Percentiles rank a stretch among this genome's conserved stretches.
phyloP scores from a whole-genome alignment of 1,140 invertebrate genomes.

The Telenomus remus region DNA sequence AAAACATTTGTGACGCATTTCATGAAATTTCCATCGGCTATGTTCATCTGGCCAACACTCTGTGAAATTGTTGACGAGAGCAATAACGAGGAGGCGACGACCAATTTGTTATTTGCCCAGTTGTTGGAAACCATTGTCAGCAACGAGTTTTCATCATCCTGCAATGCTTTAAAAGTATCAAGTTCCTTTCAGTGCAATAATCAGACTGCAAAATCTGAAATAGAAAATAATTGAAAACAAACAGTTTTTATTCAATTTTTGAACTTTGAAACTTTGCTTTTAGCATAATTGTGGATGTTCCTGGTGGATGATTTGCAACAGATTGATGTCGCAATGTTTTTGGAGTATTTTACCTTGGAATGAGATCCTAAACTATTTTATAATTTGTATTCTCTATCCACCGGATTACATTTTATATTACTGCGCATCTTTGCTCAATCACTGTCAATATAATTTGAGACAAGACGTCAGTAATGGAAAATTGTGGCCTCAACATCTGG shows the following conservation, averaged over 20 bases:
- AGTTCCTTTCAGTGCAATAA: too few relatives aligned
- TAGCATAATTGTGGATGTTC: slow-evolving; percentile 66
- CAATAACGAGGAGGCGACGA: slow-evolving; percentile 61
- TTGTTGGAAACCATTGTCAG: slow-evolving; percentile 66
- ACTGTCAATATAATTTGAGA: slow-evolving; percentile 62
- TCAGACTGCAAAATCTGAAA: not conserved
- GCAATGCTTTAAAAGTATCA: slow-evolving; percentile 67
- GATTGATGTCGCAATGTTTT: slow-evolving; percentile 68
- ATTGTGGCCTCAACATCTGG: slow-evolving; percentile 71
- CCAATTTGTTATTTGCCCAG: slow-evolving; percentile 66
- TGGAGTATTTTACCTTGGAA: slow-evolving; percentile 71
- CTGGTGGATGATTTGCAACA: slow-evolving; percentile 72
- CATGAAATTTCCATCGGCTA: slow-evolving; percentile 67
- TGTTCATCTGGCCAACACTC: slow-evolving; percentile 68
- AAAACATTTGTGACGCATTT: slow-evolving; percentile 67
- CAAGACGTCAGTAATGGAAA: slow-evolving; percentile 64
- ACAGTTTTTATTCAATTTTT: not conserved
- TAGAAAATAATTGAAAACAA: slow-evolving; percentile 2
- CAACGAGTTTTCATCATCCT: slow-evolving; percentile 65
- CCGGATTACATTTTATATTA: slow-evolving; percentile 73
- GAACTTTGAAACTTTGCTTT: slow-evolving; percentile 28
- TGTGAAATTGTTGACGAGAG: slow-evolving; percentile 63
- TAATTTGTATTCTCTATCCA: slow-evolving; percentile 69
- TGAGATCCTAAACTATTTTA: slow-evolving; percentile 70
- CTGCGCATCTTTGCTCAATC: slow-evolving; percentile 67